Base-by-base conservation (phyloP, 2,113 vertebrate species). In the Lepidothrix coronata region DNA sequence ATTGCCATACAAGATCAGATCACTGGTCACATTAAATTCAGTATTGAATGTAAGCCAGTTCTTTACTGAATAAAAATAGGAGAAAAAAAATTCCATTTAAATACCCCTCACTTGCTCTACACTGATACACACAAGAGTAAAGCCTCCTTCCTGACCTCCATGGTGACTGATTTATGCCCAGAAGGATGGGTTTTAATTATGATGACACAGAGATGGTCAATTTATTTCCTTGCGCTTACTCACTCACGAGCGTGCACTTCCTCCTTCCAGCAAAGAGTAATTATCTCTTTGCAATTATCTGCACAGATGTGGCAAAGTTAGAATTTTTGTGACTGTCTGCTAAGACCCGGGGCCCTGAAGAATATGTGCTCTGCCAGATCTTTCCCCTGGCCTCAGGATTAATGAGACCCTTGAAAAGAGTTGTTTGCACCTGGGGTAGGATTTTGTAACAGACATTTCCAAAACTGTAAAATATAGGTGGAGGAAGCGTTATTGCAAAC, bases 281-380 rank as follows among this genome's bases (percentile, higher is more conserved):
- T 97, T 96, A 96, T 96, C 95, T 93, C 93, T 96, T 91, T 78
- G 85, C 85, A 96, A 96, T 97, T 95, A 97, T 81, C 91, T 95
- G 83, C 88, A 80, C 82, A 97, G 91, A 95, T 95, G 89, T 91
- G 73, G 80, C 77, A 83, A 93, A 95, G 79, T 92, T 83, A 78
- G 91, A 92, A 89, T 95, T 91, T 92, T 91, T 52, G 6, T 75
- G 73, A 95, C 93, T 95, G 91, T 93, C 87, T 92, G 91, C 72
- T 96, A 59, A 85, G 70, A 83, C 66, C 77, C 75, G 89, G 44
- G 83, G 71, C 59, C 83, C 27, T 76, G 83, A 95, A 88, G 85
- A 95, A 43, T 59, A 72, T 51, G 21, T 49, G 20, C 57, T 66
- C 52, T 74, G 75, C 79, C 57, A 93, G 76, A 71, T 72, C 90